phyloP scores from a whole-genome alignment of 2,113 vertebrate genomes.

The Procavia capensis region DNA sequence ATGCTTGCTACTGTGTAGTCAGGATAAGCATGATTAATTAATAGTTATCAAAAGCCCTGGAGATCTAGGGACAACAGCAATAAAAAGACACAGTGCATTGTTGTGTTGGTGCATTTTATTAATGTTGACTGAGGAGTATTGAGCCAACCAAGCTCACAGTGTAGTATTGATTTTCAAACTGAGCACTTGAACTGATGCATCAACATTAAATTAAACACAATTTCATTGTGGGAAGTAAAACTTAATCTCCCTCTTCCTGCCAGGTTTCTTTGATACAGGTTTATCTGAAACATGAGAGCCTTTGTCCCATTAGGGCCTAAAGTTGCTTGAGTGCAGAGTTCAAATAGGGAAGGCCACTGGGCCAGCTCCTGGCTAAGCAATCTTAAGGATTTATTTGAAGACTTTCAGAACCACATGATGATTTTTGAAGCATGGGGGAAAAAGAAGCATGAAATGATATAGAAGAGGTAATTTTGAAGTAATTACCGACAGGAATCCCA shows the following conservation, averaged over 20 bases:
- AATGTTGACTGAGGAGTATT: constrained; percentile 59
- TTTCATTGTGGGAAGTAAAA: constrained; percentile 9
- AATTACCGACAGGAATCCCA: background rate
- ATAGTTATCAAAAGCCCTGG: background rate
- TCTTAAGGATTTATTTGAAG: background rate
- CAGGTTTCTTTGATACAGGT: background rate
- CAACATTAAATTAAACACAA: constrained; percentile 63
- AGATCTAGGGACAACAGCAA: constrained; percentile 16
- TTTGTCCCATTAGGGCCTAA: background rate
- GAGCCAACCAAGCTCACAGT: constrained; percentile 43
- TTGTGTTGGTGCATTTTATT: constrained; percentile 52
- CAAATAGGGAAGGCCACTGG: background rate
- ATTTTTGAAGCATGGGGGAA: background rate
- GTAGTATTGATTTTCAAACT: constrained; percentile 70
- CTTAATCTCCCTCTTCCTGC: background rate
- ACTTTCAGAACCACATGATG: background rate
- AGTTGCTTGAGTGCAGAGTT: background rate
- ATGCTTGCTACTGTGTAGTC: background rate
- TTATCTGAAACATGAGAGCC: constrained; percentile 8
- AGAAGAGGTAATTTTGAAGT: background rate
- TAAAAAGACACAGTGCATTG: background rate
- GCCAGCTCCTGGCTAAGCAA: background rate
- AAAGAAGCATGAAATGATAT: background rate
- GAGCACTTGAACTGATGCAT: constrained; percentile 66
- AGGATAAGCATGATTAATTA: background rate